phyloP scores from a whole-genome alignment of 2,888 invertebrate species.

The Athrips mouffetella region DNA sequence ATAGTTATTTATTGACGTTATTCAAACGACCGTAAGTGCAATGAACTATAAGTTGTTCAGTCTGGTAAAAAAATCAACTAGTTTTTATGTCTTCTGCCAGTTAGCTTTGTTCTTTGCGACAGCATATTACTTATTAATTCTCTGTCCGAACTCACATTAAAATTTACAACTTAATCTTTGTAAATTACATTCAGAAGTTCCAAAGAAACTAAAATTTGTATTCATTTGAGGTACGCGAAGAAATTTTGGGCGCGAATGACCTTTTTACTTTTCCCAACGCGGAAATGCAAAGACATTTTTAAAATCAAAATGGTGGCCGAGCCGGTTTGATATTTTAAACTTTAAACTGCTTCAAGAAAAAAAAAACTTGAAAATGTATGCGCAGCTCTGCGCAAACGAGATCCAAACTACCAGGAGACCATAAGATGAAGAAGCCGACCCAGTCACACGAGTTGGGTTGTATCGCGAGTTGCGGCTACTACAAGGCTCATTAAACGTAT shows the following conservation, averaged over 20 bases:
- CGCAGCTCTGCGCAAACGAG: constrained; percentile 67
- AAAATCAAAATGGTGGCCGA: constrained; percentile 61
- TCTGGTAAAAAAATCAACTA: too few species aligned
- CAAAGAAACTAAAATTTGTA: constrained; percentile 33
- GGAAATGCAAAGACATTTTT: constrained; percentile 72
- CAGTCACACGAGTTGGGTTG: constrained; percentile 53
- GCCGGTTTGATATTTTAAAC: constrained; percentile 69
- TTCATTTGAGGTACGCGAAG: constrained; percentile 32
- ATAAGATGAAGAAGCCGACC: constrained; percentile 51
- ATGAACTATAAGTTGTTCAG: too few species aligned
- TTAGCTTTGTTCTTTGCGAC: neutral
- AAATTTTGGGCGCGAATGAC: constrained; percentile 61
- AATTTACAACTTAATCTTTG: constrained; percentile 42
- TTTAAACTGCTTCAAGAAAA: constrained; percentile 52
- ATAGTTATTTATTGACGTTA: too few species aligned
- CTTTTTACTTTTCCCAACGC: constrained; percentile 67
- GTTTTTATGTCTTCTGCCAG: too few species aligned
- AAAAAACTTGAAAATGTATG: constrained; percentile 72
- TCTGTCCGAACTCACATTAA: constrained; percentile 26
- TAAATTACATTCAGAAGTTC: constrained; percentile 33
- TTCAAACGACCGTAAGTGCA: too few species aligned
- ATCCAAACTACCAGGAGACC: constrained; percentile 65
- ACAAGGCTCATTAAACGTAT: constrained; percentile 50
- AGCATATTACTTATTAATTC: constrained; percentile 11
- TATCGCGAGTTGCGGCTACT: constrained; percentile 47